Conservation (phyloP, 1,140 invertebrate genomes). For the Ptiloglossa arizonensis region DNA sequence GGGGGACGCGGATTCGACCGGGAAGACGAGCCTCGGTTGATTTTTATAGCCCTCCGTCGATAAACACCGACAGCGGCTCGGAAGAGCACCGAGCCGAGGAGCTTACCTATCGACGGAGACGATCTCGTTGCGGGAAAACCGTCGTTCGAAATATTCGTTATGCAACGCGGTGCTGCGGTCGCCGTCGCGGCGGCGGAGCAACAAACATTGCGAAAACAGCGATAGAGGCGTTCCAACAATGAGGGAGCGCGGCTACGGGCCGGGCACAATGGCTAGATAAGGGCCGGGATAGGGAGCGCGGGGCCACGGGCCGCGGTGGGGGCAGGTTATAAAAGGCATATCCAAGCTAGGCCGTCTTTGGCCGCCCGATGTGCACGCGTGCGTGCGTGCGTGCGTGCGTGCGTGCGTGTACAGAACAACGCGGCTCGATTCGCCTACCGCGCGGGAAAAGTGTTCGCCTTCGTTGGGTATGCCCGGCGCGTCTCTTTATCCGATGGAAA, state of each 20-base stretch:
- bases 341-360: constrained; percentile 44
- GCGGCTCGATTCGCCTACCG: constrained; percentile 1
- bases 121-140: constrained; percentile 9
- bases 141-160: constrained; percentile 14
- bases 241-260: constrained; percentile 40
- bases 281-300: constrained; percentile 29
- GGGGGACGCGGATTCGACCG: no score
- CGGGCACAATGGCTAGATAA: constrained; percentile 62
- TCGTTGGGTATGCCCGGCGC: constrained; percentile 71
- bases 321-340: constrained; percentile 51
- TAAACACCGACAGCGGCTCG: no score
- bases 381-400: constrained; percentile 4
- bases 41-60: no score
- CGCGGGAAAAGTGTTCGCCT: constrained; percentile 71
- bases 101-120: background rate
- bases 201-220: constrained; percentile 52
- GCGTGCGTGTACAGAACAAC: constrained; percentile 4
- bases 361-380: constrained; percentile 36
- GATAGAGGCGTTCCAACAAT: constrained; percentile 49
- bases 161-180: background rate
- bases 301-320: constrained; percentile 30
- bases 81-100: background rate
- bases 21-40: no score
- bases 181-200: constrained; percentile 23
- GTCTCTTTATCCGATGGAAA: constrained; percentile 76